phyloP scores from a whole-genome alignment of 2,113 vertebrate species.

The Colaptes auratus region DNA sequence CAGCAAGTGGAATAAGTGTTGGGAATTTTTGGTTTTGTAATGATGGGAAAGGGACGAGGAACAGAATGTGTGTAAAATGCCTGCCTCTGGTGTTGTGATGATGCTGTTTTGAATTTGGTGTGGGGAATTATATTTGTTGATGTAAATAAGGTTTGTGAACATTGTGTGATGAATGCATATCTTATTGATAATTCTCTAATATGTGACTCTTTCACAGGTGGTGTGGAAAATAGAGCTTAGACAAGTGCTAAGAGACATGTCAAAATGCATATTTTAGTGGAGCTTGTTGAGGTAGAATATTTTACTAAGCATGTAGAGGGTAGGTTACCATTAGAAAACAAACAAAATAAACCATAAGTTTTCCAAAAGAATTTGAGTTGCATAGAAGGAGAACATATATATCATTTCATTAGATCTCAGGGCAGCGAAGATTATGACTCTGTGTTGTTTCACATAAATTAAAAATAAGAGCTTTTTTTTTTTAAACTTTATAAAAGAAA shows the following conservation, averaged over 20 bases:
- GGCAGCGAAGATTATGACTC: background rate
- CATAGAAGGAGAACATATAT: background rate
- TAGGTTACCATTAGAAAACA: background rate
- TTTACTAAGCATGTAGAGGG: background rate
- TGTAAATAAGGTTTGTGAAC: background rate
- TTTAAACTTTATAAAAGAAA: background rate
- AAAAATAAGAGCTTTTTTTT: no score
- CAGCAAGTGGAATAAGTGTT: background rate
- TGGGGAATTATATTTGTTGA: background rate
- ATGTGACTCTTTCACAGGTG: background rate
- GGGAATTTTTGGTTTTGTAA: background rate
- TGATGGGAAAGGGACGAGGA: background rate
- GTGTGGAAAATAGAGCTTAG: background rate
- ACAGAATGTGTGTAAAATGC: background rate
- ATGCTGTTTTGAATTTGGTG: background rate
- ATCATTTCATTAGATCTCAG: background rate
- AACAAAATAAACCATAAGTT: background rate
- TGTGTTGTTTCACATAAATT: background rate
- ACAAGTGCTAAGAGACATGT: background rate
- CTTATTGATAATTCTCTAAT: background rate
- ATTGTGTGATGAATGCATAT: background rate
- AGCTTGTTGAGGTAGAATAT: background rate
- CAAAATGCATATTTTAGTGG: background rate
- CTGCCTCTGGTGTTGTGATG: background rate
- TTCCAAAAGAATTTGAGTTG: background rate